Evolutionary conservation across 1,140 invertebrate genomes (phyloP).

Genomic region (Papilio machaon): DNA sequence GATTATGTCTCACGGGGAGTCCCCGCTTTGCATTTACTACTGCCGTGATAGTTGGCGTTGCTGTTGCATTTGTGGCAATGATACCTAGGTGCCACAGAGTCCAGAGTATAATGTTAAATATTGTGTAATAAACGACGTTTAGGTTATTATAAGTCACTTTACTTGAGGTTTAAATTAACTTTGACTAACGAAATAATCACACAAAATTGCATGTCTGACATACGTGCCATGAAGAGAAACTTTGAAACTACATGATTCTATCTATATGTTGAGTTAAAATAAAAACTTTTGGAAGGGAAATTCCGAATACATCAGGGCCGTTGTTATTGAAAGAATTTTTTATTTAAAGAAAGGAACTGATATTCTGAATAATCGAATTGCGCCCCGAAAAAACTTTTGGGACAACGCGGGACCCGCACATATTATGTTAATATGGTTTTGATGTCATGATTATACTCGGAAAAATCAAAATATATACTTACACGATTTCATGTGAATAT

Average conservation of each 20-base stretch:
- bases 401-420: background rate
- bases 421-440: conserved; percentile 21
- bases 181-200: background rate
- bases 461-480: background rate
- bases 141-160: too few species aligned
- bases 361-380: background rate
- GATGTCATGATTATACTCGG: background rate
- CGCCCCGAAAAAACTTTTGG: background rate
- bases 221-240: background rate
- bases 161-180: background rate
- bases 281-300: background rate
- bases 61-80: background rate
- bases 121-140: too few species aligned
- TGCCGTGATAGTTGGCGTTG: background rate
- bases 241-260: background rate
- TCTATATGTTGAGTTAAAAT: background rate
- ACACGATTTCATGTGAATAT: background rate
- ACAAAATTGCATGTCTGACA: background rate
- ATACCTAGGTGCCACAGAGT: background rate
- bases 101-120: background rate
- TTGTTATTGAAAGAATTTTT: background rate
- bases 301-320: background rate
- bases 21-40: background rate
- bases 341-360: background rate
- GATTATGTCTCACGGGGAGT: conserved; percentile 18